These are phyloP conservation scores for Saccopteryx bilineata DNA, from an alignment of 2,113 vertebrate species.

Conservation along the genomic window DNA sequence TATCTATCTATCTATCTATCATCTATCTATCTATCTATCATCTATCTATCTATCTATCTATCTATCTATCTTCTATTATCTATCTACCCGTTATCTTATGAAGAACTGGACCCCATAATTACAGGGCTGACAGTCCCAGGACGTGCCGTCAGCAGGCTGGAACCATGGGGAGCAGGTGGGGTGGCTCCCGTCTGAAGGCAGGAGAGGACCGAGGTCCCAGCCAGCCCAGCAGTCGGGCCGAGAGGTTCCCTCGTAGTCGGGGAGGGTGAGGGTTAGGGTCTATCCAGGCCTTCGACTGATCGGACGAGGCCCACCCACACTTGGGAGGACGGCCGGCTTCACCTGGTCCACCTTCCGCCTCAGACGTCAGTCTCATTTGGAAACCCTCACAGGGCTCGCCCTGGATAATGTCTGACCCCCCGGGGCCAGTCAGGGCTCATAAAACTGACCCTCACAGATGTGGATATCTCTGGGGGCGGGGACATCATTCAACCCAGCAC, in stretches of 20 bases:
- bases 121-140: accelerated
- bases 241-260: no score
- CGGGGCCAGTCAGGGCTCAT: accelerated
- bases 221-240: neutral
- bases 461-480: neutral
- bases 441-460: neutral
- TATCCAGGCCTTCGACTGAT: neutral
- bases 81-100: no score
- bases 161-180: neutral
- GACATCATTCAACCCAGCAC: neutral
- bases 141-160: neutral
- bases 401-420: accelerated
- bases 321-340: neutral
- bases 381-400: neutral
- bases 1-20: no score
- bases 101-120: accelerated
- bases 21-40: no score
- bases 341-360: neutral
- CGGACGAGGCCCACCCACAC: neutral
- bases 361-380: neutral
- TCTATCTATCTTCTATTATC: no score
- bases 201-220: neutral
- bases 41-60: no score
- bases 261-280: neutral
- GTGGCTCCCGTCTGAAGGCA: accelerated